A percentile compares a stretch with the other conserved stretches of the same genome.
Evolutionary conservation across 2,888 invertebrate species (phyloP).

Genomic region (Diaprepes abbreviatus): DNA sequence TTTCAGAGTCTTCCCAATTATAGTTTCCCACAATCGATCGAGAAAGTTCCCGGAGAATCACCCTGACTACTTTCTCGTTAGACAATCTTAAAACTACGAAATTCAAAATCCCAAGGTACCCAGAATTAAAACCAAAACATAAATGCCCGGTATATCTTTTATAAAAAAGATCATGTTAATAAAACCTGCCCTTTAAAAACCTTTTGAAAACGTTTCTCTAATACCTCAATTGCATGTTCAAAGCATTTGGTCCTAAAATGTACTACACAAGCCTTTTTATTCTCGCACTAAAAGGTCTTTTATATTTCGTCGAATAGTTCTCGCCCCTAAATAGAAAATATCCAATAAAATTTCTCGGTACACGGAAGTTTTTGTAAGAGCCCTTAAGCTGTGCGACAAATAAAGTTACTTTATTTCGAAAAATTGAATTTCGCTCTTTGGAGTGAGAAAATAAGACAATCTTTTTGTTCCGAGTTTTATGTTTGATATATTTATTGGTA

Average conservation of each 20-base stretch:
- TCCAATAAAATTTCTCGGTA: constrained; percentile 13
- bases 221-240: neutral
- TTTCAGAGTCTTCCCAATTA: no score
- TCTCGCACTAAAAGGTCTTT: constrained; percentile 1
- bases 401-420: constrained; percentile 12
- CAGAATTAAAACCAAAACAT: no score
- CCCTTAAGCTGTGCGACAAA: constrained; percentile 19
- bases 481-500: neutral
- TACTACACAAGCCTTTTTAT: constrained; percentile 5
- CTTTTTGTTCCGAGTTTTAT: neutral
- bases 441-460: neutral
- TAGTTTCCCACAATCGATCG: no score
- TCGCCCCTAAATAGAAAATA: constrained; percentile 12
- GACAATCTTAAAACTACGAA: no score
- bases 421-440: constrained; percentile 11
- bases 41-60: no score
- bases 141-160: no score
- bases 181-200: neutral
- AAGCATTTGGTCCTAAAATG: neutral
- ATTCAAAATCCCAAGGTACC: no score
- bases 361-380: constrained; percentile 12
- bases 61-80: no score
- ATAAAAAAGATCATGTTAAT: no score
- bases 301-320: constrained; percentile 9
- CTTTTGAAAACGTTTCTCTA: neutral